Evolutionary conservation across 2,888 invertebrate species (phyloP), one percentile per base, ranked within the genome.

Genomic region (Drosophila kambysellisi): DNA sequence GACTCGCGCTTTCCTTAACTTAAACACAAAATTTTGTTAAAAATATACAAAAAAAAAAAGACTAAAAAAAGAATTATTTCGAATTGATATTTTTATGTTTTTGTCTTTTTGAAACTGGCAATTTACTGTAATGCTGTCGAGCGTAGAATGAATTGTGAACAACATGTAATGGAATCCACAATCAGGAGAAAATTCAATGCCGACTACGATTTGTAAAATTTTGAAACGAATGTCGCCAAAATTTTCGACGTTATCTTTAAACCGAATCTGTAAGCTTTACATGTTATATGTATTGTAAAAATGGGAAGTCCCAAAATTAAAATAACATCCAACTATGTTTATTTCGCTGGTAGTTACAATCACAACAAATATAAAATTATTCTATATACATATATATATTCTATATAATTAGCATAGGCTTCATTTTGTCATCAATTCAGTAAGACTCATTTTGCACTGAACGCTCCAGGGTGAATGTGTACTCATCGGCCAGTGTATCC

Each of bases 381-480:
- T 60, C 59, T 69, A 77, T 30, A 52, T 25, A 32, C 0, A 15
- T n/a, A 30, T 33, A 30, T 35, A n/a, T 46, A 25, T 46, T 25
- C 25, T 50, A 52, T 51, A 25, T 58, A 69, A 58, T 41, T 46
- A 60, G 30, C n/a, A 29, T 43, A 54, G 64, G 20, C 11, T 50
- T 20, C 11, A 56, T 46, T 60, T 46, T 3, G 57, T 67, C 37
- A 30, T 58, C 51, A 9, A n/a, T 33, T 81, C 33, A 91, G 71
- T 83, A 91, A 58, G 89, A 88, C 41, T 92, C 92, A 65, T 86
- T 91, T 64, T 92, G 89, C 67, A 92, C 83, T 6, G 92, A 89
- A 11, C 91, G 87, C 69, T 92, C 92, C 64, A 92, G 60, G 11
- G 82, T 70, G 70, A 92, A 92, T 46, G 83, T 90, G 50, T 92